These are phyloP conservation scores for Venustoraphidia nigricollis DNA, from an alignment of 2,888 invertebrate species.

Conservation along the genomic window DNA sequence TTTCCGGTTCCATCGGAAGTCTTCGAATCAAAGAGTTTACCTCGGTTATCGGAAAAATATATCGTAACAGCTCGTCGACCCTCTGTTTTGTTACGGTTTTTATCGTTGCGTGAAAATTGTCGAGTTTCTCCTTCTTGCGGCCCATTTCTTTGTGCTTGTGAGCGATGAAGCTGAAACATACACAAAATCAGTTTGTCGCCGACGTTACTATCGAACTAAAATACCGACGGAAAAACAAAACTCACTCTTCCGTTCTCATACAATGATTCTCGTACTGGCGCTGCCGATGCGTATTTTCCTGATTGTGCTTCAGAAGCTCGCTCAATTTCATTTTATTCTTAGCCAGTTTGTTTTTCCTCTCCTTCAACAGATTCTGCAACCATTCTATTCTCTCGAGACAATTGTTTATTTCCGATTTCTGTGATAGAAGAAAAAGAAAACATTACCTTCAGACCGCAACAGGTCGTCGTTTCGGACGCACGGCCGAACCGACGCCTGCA, in stretches of 20 bases:
- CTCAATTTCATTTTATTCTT: constrained; percentile 20
- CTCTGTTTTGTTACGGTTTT: constrained; percentile 39
- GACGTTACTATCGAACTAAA: too few species aligned
- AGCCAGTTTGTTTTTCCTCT: constrained; percentile 31
- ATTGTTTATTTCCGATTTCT: constrained; percentile 42
- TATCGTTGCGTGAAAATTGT: constrained; percentile 34
- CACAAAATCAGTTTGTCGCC: too few species aligned
- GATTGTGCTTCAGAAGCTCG: constrained; percentile 22
- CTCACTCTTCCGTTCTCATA: constrained; percentile 40
- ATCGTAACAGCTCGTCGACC: constrained; percentile 45
- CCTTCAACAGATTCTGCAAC: constrained; percentile 36
- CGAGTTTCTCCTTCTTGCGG: constrained; percentile 34
- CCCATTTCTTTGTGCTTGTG: constrained; percentile 16
- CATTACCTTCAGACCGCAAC: constrained; percentile 3
- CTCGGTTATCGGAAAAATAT: constrained; percentile 51
- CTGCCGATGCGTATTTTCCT: constrained; percentile 32
- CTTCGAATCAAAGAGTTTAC: constrained; percentile 19
- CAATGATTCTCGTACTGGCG: constrained; percentile 46
- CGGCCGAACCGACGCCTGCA: too few species aligned
- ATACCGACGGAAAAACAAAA: too few species aligned
- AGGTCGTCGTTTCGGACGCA: too few species aligned
- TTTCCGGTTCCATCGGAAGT: not conserved
- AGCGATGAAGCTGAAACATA: too few species aligned
- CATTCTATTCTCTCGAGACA: constrained; percentile 40
- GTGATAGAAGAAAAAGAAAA: constrained; percentile 13